These are phyloP conservation scores for Drosophila repletoides DNA, from an alignment of 1,140 invertebrate species.

Conservation along the genomic window DNA sequence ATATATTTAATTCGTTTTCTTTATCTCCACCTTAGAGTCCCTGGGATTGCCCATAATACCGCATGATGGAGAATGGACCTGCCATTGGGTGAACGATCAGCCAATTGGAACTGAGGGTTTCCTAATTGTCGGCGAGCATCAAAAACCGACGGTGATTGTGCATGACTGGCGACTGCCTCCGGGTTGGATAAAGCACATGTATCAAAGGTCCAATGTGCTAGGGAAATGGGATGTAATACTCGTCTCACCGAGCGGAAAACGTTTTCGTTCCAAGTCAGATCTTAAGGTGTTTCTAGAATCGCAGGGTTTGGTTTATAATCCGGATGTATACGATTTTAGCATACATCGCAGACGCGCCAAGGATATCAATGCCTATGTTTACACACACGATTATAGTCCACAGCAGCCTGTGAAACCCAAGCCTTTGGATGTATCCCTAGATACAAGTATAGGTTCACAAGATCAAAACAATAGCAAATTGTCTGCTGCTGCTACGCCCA, in stretches of 20 bases:
- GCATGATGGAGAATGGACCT: slow-evolving; percentile 84
- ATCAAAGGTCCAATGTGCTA: slow-evolving; percentile 86
- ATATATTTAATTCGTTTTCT: too few relatives aligned
- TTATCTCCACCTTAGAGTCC: slow-evolving; percentile 42
- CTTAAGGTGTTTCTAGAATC: slow-evolving; percentile 85
- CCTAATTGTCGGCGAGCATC: slow-evolving; percentile 81
- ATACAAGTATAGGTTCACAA: slow-evolving; percentile 15
- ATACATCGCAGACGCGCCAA: slow-evolving; percentile 84
- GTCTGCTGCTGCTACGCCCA: neutral
- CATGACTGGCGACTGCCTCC: slow-evolving; percentile 87
- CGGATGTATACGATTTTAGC: slow-evolving; percentile 85
- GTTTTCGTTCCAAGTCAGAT: slow-evolving; percentile 86
- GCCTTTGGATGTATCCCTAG: slow-evolving; percentile 44
- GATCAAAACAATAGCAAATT: slow-evolving; percentile 40
- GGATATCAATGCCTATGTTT: slow-evolving; percentile 83
- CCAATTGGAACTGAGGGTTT: slow-evolving; percentile 84
- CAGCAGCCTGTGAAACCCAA: slow-evolving; percentile 62
- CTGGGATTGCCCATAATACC: slow-evolving; percentile 73
- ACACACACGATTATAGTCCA: slow-evolving; percentile 77
- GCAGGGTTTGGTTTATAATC: slow-evolving; percentile 82
- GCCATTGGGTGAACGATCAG: slow-evolving; percentile 86
- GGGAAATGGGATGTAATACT: slow-evolving; percentile 92
- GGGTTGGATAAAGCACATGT: slow-evolving; percentile 90
- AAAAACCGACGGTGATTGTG: slow-evolving; percentile 86
- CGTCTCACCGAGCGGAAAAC: slow-evolving; percentile 85